Base-by-base conservation (phyloP, 1,140 invertebrate genomes). In the Drosophila sp. region DNA sequence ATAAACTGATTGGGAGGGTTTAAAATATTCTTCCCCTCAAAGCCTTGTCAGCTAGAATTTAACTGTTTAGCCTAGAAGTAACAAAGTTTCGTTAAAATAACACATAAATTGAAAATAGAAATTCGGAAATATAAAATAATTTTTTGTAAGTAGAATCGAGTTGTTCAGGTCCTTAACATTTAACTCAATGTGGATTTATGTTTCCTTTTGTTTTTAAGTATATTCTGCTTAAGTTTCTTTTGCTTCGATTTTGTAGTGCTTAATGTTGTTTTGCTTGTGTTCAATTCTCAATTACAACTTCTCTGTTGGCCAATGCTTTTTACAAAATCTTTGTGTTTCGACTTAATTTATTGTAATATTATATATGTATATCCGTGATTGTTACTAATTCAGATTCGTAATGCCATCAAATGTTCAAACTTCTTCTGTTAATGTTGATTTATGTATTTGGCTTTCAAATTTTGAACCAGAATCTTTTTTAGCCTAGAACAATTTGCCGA, bases 251-350 rank as follows among this genome's bases (percentile, higher is more conserved):
- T 27, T 10, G 27, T 10, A 8, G 23, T 50, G 23, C 44, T 27
- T 10, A 50, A 27, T 47, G 6, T 50, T 50, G 8, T 50, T 50
- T 47, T 17, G 8, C 27, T 10, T 27, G 7, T 27, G 23, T 50
- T 27, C 25, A 27, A 50, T 50, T 27, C 7, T 27, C 25, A 10
- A 50, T 27, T 50, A 3, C 1, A 50, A 27, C 6, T 27, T 50
- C 27, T 50, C 8, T 50, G 8, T 50, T n/a, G 44, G 23, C 44
- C 44, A 50, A 7, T 82, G 83, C 69, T 83, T 69, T 79, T 76
- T 70, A 70, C 62, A 64, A 70, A 69, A 65, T 66, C 33, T 60
- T 77, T 50, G 54, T 47, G 57, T 61, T 47, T 47, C 35, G 27
- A 30, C 35, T 70, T 44, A 76, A 60, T 78, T 76, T 79, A 79